Percentiles rank a stretch among this genome's conserved stretches.
Conservation (phyloP, 2,113 vertebrate species). For the Sinosuthora webbiana region DNA sequence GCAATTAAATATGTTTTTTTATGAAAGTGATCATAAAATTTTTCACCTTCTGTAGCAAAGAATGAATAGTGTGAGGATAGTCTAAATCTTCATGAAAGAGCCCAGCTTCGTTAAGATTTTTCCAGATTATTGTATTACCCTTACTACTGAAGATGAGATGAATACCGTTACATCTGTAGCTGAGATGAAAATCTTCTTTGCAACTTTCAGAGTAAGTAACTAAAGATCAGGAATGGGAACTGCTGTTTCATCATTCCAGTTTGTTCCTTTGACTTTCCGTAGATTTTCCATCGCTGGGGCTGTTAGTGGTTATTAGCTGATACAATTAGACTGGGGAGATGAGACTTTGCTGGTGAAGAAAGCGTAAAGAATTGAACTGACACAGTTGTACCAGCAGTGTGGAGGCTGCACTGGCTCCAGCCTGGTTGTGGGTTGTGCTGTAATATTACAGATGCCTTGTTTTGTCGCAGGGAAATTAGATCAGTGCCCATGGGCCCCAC, state of each 20-base stretch:
- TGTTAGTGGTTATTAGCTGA: not conserved
- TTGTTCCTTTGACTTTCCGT: not conserved
- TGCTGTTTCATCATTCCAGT: not conserved
- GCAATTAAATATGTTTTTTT: not conserved
- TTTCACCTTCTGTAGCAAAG: not conserved
- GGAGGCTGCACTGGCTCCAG: not conserved
- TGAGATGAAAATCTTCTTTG: not conserved
- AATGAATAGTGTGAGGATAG: not conserved
- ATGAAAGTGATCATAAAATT: not conserved
- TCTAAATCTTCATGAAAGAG: not conserved
- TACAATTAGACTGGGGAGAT: not conserved
- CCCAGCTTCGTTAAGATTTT: not conserved
- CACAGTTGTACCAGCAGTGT: not conserved
- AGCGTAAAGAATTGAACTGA: slow-evolving; percentile 32
- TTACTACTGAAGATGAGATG: not conserved
- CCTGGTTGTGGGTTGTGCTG: not conserved
- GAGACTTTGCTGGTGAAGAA: slow-evolving; percentile 17
- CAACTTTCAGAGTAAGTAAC: not conserved
- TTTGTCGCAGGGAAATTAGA: slow-evolving; percentile 11
- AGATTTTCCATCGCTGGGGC: not conserved
- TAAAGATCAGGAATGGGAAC: not conserved
- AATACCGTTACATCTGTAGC: not conserved
- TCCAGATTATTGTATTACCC: not conserved
- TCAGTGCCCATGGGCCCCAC: slow-evolving; percentile 12
- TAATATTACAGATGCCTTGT: not conserved